phyloP scores from a whole-genome alignment of 2,113 vertebrate genomes.

The Corvus moneduloides region DNA sequence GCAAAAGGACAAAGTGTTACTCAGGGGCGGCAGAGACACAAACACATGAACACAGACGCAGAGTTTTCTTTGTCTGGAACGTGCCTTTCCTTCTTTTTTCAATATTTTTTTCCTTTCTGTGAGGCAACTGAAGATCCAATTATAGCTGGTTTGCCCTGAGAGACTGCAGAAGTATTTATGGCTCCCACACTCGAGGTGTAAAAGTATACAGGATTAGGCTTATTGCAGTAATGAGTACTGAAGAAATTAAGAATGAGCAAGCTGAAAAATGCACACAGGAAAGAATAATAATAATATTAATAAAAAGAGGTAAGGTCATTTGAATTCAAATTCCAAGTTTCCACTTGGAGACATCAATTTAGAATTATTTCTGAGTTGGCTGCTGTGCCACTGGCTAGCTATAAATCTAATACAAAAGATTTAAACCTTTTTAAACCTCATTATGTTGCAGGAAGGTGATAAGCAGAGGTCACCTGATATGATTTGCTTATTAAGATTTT shows the following conservation, averaged over 20 bases:
- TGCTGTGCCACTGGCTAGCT: not conserved
- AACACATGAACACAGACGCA: not conserved
- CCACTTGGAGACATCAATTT: slow-evolving; percentile 14
- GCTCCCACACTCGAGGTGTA: not conserved
- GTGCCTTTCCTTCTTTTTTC: not conserved
- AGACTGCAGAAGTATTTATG: slow-evolving; percentile 20
- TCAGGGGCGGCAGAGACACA: not conserved
- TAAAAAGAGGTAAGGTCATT: not conserved
- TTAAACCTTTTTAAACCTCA: not conserved
- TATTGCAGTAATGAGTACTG: slow-evolving; percentile 33
- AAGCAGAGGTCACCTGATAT: not conserved
- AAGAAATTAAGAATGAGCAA: slow-evolving; percentile 37
- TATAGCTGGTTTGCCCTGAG: slow-evolving; percentile 13
- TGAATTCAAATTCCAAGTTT: slow-evolving; percentile 36
- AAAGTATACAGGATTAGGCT: slow-evolving; percentile 10
- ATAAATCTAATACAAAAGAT: slow-evolving; percentile 7
- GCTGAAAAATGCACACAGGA: not conserved
- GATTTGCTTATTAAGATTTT: not conserved
- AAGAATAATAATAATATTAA: not conserved
- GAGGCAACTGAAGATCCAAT: not conserved
- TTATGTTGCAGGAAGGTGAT: slow-evolving; percentile 31
- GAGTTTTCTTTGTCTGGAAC: not conserved
- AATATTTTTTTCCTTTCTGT: not conserved
- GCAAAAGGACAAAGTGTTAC: slow-evolving; percentile 26
- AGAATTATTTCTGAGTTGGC: slow-evolving; percentile 6